phyloP scores from a whole-genome alignment of 2,797 vertebrate species.

The Typhlichthys subterraneus region DNA sequence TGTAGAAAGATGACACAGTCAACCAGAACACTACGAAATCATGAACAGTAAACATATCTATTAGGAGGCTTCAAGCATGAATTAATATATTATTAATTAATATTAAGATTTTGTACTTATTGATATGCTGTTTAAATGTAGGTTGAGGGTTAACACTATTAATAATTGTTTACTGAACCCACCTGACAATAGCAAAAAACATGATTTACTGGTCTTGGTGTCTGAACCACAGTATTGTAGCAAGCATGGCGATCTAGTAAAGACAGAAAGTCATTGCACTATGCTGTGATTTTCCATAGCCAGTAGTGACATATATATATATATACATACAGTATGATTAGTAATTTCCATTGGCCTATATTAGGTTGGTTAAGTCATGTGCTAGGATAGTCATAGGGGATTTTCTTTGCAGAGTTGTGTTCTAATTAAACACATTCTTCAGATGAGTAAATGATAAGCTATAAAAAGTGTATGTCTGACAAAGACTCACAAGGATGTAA shows the following conservation, averaged over 20 bases:
- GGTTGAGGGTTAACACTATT: too few relatives aligned
- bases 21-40: too few relatives aligned
- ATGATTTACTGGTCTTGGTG: not conserved
- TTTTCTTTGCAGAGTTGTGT: slow-evolving; percentile 18
- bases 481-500: too few relatives aligned
- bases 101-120: too few relatives aligned
- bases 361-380: slow-evolving; percentile 38
- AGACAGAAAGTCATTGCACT: slow-evolving; percentile 11
- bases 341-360: slow-evolving; percentile 39
- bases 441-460: not conserved
- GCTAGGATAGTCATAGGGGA: slow-evolving; percentile 7
- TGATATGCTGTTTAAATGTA: too few relatives aligned
- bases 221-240: not conserved
- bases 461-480: not conserved
- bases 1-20: too few relatives aligned
- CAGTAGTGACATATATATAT: not conserved
- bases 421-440: slow-evolving; percentile 6
- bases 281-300: slow-evolving; percentile 27
- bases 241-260: not conserved
- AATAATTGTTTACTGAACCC: too few relatives aligned
- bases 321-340: not conserved
- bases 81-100: too few relatives aligned
- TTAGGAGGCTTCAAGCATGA: too few relatives aligned
- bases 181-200: too few relatives aligned
- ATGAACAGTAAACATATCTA: too few relatives aligned